Base-by-base conservation (phyloP, 2,797 vertebrate species). In the Saxicola maurus region DNA sequence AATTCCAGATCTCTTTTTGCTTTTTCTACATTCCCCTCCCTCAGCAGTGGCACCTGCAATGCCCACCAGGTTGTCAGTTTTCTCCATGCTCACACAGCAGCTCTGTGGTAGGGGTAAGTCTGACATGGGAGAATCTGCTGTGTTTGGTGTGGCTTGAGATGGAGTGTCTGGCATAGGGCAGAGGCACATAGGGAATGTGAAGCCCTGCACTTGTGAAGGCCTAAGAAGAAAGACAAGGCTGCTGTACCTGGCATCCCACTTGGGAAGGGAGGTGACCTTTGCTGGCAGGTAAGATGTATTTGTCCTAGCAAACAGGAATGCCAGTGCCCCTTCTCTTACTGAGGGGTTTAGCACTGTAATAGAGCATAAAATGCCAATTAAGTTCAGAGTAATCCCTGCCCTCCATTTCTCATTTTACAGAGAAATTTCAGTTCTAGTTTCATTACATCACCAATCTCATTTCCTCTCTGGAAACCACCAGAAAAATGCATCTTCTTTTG, bases 71-170 rank as follows among this genome's bases (percentile, higher is more conserved):
- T 28, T 46, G 27, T 27, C 6, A 28, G 14, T 42, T 65, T 65
- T 69, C 24, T 11, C 35, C 30, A 11, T 25, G 46, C 24, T 57
- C 1, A 0, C 55, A 19, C 4, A 8, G 61, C 0, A 3, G 21
- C 46, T 37, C 10, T 18, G 27, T 30, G 43, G 45, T 24, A 24
- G 38, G n/a, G 40, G 5, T 38, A 18, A 45, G 16, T 25, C 38
- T 57, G 27, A 27, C 1, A 1, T 12, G 56, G 37, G 46, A 30
- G n/a, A 48, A 52, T 11, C 59, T 71, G 27, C 25, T 65, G 19
- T 20, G 13, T 82, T 79, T 52, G 30, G 30, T 31, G 40, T 67
- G 31, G 16, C 31, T 57, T 57, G 42, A 60, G 48, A 56, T 33
- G 19, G n/a, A 67, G 11, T 31, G 17, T 25, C 33, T 60, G 43